Evolutionary conservation across 2,113 vertebrate genomes (phyloP).

Genomic region (Gadus chalcogrammus): DNA sequence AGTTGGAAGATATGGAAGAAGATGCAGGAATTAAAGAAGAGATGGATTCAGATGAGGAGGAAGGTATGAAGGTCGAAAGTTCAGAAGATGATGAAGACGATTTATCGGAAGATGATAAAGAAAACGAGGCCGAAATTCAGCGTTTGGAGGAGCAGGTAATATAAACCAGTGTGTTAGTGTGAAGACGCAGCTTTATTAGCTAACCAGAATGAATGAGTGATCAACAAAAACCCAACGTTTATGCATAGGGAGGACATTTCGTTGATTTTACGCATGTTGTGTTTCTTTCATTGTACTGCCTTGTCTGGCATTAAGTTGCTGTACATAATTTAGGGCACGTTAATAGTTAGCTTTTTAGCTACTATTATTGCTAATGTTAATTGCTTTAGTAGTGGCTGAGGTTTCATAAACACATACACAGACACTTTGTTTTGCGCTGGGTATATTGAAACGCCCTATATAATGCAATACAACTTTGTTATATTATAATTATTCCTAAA

Average conservation of each 20-base stretch:
- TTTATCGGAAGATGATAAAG: constrained; percentile 89
- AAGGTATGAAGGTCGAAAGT: constrained; percentile 70
- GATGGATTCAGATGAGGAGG: constrained; percentile 72
- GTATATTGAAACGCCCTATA: too few relatives aligned
- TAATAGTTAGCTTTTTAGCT: constrained; percentile 41
- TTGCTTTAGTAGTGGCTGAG: too few relatives aligned
- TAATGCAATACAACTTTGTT: too few relatives aligned
- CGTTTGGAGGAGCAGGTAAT: constrained; percentile 92
- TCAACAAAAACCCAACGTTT: constrained; percentile 2
- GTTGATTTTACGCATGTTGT: too few relatives aligned
- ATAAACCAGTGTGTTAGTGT: neutral
- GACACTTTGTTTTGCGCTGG: too few relatives aligned
- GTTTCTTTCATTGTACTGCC: too few relatives aligned
- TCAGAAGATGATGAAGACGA: constrained; percentile 79
- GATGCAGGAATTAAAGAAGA: constrained; percentile 66
- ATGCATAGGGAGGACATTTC: too few relatives aligned
- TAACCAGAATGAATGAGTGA: constrained; percentile 64
- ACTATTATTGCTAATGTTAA: constrained; percentile 2
- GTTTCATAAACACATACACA: too few relatives aligned
- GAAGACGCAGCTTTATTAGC: neutral
- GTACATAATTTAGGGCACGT: too few relatives aligned
- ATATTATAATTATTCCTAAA: too few relatives aligned
- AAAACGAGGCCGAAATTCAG: constrained; percentile 94
- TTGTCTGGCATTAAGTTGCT: too few relatives aligned
- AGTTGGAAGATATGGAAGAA: constrained; percentile 70